Evolutionary conservation across 2,113 vertebrate genomes (phyloP).

Genomic region (Nymphicus hollandicus): DNA sequence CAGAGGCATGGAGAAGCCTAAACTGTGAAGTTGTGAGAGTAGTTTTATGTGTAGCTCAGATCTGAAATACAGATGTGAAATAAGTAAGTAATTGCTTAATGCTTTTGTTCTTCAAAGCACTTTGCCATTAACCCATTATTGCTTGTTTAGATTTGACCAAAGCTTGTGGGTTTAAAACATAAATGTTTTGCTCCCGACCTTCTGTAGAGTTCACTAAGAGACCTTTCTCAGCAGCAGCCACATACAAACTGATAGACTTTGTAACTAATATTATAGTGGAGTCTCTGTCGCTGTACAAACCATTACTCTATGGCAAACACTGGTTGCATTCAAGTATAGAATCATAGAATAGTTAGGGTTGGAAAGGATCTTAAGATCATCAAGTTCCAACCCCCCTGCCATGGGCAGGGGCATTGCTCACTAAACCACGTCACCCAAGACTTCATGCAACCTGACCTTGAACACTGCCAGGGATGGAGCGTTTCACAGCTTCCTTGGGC

Average conservation of each 20-base stretch:
- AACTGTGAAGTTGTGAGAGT: neutral
- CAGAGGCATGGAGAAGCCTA: neutral
- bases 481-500: neutral
- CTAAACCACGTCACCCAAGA: neutral
- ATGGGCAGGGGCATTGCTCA: neutral
- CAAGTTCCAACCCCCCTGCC: neutral
- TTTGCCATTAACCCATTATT: neutral
- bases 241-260: neutral
- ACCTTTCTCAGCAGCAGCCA: neutral
- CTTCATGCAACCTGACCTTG: no score
- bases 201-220: neutral
- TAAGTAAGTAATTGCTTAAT: neutral
- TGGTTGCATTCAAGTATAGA: neutral
- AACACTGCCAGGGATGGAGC: neutral
- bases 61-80: neutral
- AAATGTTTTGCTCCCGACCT: neutral
- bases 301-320: neutral
- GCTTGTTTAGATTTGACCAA: neutral
- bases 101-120: neutral
- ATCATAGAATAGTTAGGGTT: neutral
- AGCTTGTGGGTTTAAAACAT: neutral
- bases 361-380: neutral
- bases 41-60: neutral
- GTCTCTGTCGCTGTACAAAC: neutral
- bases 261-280: neutral